A percentile compares a stretch with the other conserved stretches of the same genome.
These are phyloP conservation scores for Falco peregrinus DNA, from an alignment of 2,797 vertebrate species.

Conservation along the genomic window DNA sequence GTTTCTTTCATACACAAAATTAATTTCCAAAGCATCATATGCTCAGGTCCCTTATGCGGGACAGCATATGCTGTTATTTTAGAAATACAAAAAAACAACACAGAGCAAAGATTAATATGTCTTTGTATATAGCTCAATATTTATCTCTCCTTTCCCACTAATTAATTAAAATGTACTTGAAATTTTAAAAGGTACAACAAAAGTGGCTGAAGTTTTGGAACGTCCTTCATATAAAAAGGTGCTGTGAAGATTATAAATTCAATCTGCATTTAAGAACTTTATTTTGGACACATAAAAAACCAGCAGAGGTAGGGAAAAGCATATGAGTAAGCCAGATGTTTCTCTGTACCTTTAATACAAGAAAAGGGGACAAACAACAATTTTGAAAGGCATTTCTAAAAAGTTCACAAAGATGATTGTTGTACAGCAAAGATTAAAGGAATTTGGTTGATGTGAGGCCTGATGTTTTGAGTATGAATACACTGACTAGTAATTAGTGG, in stretches of 20 bases:
- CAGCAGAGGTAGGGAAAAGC: neutral
- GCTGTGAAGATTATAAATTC: neutral
- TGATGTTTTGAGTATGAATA: neutral
- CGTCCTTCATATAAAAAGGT: neutral
- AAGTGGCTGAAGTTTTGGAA: neutral
- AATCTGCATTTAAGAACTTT: neutral
- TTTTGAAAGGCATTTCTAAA: neutral
- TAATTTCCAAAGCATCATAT: neutral
- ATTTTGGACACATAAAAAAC: neutral
- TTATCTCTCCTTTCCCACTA: neutral
- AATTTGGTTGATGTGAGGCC: neutral
- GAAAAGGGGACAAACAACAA: neutral
- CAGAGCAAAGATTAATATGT: neutral
- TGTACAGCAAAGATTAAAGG: neutral
- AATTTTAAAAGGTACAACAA: neutral
- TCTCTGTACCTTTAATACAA: neutral
- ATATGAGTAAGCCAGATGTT: neutral
- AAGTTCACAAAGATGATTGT: neutral
- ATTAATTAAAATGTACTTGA: neutral
- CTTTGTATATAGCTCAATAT: neutral
- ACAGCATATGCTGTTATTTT: neutral
- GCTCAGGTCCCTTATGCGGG: neutral
- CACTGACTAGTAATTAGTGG: neutral
- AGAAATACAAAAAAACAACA: neutral
- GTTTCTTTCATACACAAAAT: neutral